phyloP scores from a whole-genome alignment of 2,888 invertebrate genomes.

The Hipparchia sbordonii region DNA sequence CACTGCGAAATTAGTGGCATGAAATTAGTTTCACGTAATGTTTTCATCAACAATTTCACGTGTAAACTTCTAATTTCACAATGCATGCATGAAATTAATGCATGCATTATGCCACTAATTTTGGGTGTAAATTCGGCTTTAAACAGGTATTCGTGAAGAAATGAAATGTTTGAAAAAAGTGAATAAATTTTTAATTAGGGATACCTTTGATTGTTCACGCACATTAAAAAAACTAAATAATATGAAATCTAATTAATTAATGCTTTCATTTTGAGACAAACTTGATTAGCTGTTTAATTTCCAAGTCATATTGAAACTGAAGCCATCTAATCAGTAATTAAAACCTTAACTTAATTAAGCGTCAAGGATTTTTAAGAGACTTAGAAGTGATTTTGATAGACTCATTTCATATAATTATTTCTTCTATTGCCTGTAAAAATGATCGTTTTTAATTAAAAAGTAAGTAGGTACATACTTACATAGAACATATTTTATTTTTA shows the following conservation, averaged over 20 bases:
- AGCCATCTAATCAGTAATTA: conserved; percentile 3
- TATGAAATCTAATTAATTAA: conserved; percentile 3
- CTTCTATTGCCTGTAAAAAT: not conserved
- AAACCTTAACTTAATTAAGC: conserved; percentile 6
- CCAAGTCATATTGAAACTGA: not conserved
- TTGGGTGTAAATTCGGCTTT: not conserved
- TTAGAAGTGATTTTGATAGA: not conserved
- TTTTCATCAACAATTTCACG: no score
- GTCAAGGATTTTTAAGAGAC: not conserved
- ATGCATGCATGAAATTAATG: no score
- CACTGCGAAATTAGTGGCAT: no score
- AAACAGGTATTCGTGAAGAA: not conserved
- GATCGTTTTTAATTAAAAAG: no score
- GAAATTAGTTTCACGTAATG: no score
- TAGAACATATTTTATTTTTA: no score
- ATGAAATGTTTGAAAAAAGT: not conserved
- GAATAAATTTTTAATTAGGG: not conserved
- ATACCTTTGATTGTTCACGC: not conserved
- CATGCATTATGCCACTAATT: no score
- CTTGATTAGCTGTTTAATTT: not conserved
- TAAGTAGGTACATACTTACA: no score
- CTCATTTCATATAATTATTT: not conserved
- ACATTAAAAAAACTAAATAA: not conserved
- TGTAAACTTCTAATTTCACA: no score
- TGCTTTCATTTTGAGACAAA: not conserved